Conservation (phyloP, 1,140 invertebrate genomes). For the Thaumatotibia leucotreta region DNA sequence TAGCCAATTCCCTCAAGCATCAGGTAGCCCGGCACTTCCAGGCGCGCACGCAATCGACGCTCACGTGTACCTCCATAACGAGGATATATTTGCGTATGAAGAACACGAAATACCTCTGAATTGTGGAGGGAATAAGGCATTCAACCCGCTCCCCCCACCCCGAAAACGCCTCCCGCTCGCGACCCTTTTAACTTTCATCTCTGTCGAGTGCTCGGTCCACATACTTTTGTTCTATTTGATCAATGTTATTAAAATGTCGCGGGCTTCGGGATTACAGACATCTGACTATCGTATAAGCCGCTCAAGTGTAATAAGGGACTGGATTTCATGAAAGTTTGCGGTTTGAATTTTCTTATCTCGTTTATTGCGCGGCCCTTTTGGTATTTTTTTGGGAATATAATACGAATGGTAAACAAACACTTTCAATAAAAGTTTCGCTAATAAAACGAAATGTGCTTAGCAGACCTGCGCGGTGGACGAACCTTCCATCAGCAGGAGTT, state of each 20-base stretch:
- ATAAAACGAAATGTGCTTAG: not conserved
- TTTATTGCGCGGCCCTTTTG: constrained; percentile 8
- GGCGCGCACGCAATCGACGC: constrained; percentile 64
- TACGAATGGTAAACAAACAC: not conserved
- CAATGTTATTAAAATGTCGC: constrained; percentile 76
- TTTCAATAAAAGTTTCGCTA: not conserved
- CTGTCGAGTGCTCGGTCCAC: constrained; percentile 74
- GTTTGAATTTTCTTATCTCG: constrained; percentile 13
- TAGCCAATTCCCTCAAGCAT: constrained; percentile 39
- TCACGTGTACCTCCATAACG: constrained; percentile 72
- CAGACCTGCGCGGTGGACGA: not conserved
- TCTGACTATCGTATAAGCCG: constrained; percentile 51
- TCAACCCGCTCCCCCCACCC: constrained; percentile 60
- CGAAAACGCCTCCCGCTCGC: constrained; percentile 38
- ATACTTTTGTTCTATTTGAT: constrained; percentile 77
- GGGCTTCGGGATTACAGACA: constrained; percentile 66
- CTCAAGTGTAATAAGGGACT: constrained; percentile 15
- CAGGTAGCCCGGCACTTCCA: constrained; percentile 33
- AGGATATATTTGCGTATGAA: constrained; percentile 77
- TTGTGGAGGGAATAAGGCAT: constrained; percentile 75
- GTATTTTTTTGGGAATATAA: not conserved
- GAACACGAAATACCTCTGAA: constrained; percentile 76
- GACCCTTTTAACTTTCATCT: constrained; percentile 77
- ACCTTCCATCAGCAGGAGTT: not conserved
- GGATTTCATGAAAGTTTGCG: constrained; percentile 16